phyloP scores from a whole-genome alignment of 2,797 vertebrate genomes.

The Dendrocincla tyrannina region DNA sequence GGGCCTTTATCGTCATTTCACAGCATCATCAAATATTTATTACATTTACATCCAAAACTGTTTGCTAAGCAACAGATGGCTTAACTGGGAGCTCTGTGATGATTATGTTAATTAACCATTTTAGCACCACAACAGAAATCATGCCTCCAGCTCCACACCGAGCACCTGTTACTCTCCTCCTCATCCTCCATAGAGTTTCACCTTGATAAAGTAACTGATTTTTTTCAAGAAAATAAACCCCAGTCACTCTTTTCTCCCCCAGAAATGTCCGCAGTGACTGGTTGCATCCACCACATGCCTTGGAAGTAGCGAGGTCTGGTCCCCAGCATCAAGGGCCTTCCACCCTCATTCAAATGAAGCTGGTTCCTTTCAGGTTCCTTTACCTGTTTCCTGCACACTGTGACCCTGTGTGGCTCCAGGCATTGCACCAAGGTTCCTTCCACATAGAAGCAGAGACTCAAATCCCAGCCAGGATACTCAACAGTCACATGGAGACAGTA shows the following conservation, averaged over 20 bases:
- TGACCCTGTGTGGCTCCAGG: neutral
- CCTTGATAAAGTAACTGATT: neutral
- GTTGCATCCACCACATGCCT: neutral
- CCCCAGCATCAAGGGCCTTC: neutral
- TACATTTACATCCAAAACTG: slow-evolving; percentile 63
- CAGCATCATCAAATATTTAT: slow-evolving; percentile 56
- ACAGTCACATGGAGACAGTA: neutral
- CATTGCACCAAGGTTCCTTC: neutral
- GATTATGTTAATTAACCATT: slow-evolving; percentile 55
- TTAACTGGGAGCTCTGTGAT: slow-evolving; percentile 52
- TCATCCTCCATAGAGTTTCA: neutral
- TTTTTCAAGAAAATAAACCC: neutral
- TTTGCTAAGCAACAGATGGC: slow-evolving; percentile 60
- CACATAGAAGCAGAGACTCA: neutral
- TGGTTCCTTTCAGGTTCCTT: neutral
- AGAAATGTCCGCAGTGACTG: neutral
- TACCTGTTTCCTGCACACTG: neutral
- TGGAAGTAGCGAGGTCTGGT: neutral
- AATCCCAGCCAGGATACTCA: neutral
- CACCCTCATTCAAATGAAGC: neutral
- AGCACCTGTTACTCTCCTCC: slow-evolving; percentile 34
- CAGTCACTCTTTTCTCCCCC: neutral
- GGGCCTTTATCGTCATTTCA: slow-evolving; percentile 25
- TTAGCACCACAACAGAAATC: slow-evolving; percentile 17
- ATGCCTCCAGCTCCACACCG: neutral